These are phyloP conservation scores for Anagrus nilaparvatae DNA, from an alignment of 1,140 invertebrate species.

Conservation along the genomic window DNA sequence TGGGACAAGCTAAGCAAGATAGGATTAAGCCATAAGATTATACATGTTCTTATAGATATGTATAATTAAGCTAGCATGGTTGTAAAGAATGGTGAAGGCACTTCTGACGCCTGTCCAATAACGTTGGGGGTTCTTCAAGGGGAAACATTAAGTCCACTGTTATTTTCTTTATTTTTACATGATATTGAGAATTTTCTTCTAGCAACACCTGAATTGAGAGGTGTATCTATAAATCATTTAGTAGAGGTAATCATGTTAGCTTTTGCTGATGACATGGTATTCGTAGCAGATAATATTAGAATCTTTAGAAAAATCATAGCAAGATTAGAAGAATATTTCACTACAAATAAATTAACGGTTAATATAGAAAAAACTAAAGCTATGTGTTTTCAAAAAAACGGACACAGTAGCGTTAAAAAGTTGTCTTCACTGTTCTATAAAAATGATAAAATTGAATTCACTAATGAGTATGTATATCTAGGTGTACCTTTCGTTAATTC, in stretches of 20 bases:
- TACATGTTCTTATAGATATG: conserved; percentile 14
- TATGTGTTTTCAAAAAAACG: too few relatives aligned
- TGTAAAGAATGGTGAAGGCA: conserved; percentile 4
- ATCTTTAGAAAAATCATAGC: background rate
- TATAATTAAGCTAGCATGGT: conserved; percentile 17
- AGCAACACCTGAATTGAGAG: background rate
- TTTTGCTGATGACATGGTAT: conserved; percentile 7
- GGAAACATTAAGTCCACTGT: conserved; percentile 14
- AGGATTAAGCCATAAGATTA: conserved; percentile 19
- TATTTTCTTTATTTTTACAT: conserved; percentile 18
- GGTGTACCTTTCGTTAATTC: too few relatives aligned
- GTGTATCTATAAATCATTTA: conserved; percentile 3
- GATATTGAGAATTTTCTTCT: conserved; percentile 16
- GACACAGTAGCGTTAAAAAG: too few relatives aligned
- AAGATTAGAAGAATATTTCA: background rate
- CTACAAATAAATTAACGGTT: background rate
- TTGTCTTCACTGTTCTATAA: too few relatives aligned
- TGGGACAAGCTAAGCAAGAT: conserved; percentile 18
- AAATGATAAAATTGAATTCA: too few relatives aligned
- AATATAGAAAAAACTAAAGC: conserved; percentile 2
- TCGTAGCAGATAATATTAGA: conserved; percentile 1
- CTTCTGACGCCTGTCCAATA: conserved; percentile 5
- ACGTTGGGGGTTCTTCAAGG: conserved; percentile 20
- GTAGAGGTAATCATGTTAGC: too few relatives aligned
- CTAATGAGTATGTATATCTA: too few relatives aligned